Evolutionary conservation across 2,113 vertebrate species (phyloP), one percentile per base, ranked within the genome.

Genomic region (Gorsachius goisagi): DNA sequence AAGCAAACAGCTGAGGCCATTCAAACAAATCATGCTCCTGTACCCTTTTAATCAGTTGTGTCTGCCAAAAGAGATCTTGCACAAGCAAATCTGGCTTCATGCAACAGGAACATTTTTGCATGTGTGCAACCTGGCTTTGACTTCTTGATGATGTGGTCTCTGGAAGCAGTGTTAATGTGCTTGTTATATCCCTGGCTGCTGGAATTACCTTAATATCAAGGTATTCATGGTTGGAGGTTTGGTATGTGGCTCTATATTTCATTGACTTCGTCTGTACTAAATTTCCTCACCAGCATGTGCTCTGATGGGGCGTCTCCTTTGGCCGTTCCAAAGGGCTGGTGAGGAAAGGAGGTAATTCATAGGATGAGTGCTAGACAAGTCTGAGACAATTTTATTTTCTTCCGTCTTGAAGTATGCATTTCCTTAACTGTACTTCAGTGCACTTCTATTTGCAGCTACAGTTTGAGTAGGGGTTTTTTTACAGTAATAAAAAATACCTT

Each of bases 1-100:
- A 73, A 56, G 35, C 35, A 95, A 95, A 78, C 69, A 93, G 55
- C 91, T 79, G 92, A 95, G 83, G 86, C 83, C 88, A 73, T 87
- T 89, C 2, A 19, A 92, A 53, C 83, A 93, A 96, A 85, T 92
- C 85, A 90, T 86, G 82, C 96, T 96, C 90, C 90, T 58, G 86
- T 82, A 93, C 39, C 44, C 80, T 86, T 93, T 86, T 62, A 75
- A 52, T 84, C 90, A 13, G 49, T 89, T 49, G 64, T 73, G 62
- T 39, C 88, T 93, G 96, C 92, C 95, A 96, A 67, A 81, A 81
- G 52, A 50, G 75, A 53, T 78, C 88, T 96, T 95, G 90, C 94
- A 96, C 94, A 97, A 97, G 96, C 83, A 92, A 53, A 78, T 89
- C 90, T 93, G 88, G 85, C 95, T 97, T 82, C 80, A 69, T 75